Percentiles rank a stretch among this genome's conserved stretches.
These are phyloP conservation scores for Yponomeuta malinellus DNA, from an alignment of 2,888 invertebrate genomes.

Conservation along the genomic window DNA sequence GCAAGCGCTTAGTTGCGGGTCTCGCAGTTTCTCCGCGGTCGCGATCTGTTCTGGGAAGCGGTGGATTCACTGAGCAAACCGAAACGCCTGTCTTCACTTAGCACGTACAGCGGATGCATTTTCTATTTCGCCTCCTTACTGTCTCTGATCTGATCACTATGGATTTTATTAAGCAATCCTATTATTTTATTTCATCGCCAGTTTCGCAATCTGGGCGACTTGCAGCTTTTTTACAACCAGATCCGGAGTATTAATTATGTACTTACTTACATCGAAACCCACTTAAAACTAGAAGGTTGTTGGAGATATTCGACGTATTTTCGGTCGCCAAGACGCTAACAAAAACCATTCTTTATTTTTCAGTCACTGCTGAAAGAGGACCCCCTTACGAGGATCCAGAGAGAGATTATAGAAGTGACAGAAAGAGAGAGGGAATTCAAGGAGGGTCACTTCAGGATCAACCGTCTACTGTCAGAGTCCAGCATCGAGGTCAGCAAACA, in stretches of 20 bases:
- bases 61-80: neutral
- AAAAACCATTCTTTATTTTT: slow-evolving; percentile 26
- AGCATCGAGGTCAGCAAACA: slow-evolving; percentile 66
- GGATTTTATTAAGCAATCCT: too few species aligned
- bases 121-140: too few species aligned
- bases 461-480: slow-evolving; percentile 63
- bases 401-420: slow-evolving; percentile 91
- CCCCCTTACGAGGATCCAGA: slow-evolving; percentile 88
- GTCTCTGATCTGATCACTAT: too few species aligned
- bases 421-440: slow-evolving; percentile 89
- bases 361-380: slow-evolving; percentile 79
- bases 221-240: too few species aligned
- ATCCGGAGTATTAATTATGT: too few species aligned
- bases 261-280: too few species aligned
- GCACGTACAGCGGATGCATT: too few species aligned
- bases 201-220: too few species aligned
- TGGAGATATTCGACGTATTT: neutral
- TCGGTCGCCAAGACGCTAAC: neutral
- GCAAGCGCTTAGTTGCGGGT: neutral
- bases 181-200: too few species aligned
- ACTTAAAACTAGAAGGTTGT: too few species aligned
- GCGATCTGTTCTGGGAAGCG: neutral
- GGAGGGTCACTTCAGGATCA: slow-evolving; percentile 73
- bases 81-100: neutral
- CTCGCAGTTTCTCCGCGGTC: neutral